phyloP scores from a whole-genome alignment of 2,888 invertebrate species.

The Brenthis hecate region DNA sequence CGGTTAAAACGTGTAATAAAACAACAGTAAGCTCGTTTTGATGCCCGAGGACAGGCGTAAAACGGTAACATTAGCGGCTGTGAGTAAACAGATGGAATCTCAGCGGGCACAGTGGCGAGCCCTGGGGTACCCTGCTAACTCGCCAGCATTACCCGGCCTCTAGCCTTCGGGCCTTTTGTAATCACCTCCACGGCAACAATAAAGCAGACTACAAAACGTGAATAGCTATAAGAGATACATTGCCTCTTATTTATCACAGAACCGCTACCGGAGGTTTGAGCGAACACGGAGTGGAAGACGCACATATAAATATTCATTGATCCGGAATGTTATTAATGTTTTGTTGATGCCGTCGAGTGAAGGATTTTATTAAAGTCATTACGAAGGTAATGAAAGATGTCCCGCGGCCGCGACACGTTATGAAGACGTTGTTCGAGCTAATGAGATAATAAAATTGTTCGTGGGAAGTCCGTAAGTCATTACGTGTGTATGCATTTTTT shows the following conservation, averaged over 20 bases:
- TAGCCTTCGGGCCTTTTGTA: conserved; percentile 58
- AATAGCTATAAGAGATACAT: conserved; percentile 42
- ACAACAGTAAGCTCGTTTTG: conserved; percentile 48
- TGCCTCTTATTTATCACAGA: conserved; percentile 29
- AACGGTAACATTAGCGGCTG: conserved; percentile 46
- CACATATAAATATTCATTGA: not conserved
- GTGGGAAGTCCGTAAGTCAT: conserved; percentile 55
- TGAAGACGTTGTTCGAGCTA: conserved; percentile 75
- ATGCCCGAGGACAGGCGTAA: conserved; percentile 45
- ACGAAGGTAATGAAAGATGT: conserved; percentile 72
- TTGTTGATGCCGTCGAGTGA: conserved; percentile 50
- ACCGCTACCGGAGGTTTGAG: conserved; percentile 13
- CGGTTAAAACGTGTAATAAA: conserved; percentile 36
- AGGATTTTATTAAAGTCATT: conserved; percentile 70
- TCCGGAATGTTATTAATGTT: conserved; percentile 6
- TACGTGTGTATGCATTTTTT: conserved; percentile 36
- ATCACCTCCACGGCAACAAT: conserved; percentile 44
- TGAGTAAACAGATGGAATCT: conserved; percentile 54
- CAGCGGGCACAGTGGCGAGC: conserved; percentile 61
- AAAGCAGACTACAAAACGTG: conserved; percentile 1
- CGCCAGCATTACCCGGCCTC: conserved; percentile 43
- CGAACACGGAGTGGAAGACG: conserved; percentile 47
- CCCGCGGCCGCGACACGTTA: conserved; percentile 72
- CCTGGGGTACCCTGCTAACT: conserved; percentile 55
- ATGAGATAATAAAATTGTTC: conserved; percentile 72